Percentiles rank a stretch among this genome's conserved stretches.
Evolutionary conservation across 1,140 invertebrate species (phyloP).

Genomic region (Brachionus koreanus): DNA sequence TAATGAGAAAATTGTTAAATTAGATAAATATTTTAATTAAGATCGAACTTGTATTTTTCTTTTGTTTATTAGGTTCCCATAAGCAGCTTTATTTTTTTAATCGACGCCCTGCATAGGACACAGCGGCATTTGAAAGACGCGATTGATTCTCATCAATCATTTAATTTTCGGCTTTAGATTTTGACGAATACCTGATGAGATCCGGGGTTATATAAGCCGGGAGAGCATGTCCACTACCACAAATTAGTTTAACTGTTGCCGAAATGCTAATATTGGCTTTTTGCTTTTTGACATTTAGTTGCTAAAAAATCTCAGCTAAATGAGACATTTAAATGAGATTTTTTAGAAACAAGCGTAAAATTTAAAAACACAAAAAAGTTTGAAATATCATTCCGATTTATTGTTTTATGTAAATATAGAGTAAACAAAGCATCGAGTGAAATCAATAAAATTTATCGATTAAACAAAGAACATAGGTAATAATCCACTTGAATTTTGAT

Average conservation of each 20-base stretch:
- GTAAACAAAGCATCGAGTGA: neutral
- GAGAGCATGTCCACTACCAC: neutral
- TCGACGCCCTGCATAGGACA: neutral
- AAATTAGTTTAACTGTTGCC: neutral
- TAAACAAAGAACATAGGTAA: neutral
- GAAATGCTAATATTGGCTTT: neutral
- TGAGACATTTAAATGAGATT: neutral
- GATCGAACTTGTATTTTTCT: neutral
- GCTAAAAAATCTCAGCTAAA: neutral
- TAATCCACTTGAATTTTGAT: conserved; percentile 7
- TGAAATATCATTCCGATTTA: conserved; percentile 8
- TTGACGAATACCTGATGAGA: neutral
- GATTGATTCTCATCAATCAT: conserved; percentile 2
- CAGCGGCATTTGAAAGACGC: neutral
- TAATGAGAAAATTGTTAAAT: neutral
- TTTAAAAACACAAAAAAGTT: neutral
- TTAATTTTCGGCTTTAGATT: neutral
- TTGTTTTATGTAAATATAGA: neutral
- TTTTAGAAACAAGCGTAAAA: neutral
- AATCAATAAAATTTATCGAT: conserved; percentile 4
- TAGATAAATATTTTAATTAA: conserved; percentile 12
- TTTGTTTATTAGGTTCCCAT: neutral
- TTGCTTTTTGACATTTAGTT: neutral
- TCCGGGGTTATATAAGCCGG: neutral
- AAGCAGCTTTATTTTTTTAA: neutral